Base-by-base conservation (phyloP, 2,113 vertebrate genomes). In the Asarcornis scutulata region DNA sequence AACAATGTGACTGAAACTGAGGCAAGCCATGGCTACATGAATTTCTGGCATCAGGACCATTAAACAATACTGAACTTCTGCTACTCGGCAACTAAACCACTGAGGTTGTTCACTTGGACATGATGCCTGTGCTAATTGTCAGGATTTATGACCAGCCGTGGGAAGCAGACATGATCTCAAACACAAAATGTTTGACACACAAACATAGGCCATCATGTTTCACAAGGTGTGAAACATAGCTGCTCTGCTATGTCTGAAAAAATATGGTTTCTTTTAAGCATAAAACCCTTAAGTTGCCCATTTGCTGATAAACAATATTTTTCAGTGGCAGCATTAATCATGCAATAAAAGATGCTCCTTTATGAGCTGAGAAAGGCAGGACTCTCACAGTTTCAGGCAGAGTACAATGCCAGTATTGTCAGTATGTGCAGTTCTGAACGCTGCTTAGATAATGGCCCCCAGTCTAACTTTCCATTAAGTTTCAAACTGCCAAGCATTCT, bases 61-160 rank as follows among this genome's bases (percentile, higher is more conserved):
- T 71, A 82, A 93, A 88, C 40, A 66, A 80, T n/a, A 55, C 32
- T 88, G 74, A 93, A 89, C n/a, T 88, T 95, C 66, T 88, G 87
- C 89, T 64, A 78, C 18, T 66, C 63, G 53, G 50, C 50, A 88
- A 36, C 44, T 77, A 88, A 91, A 59, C 32, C 52, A 73, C 56
- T 78, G 42, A 13, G 3, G 23, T 18, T 88, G 7, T 23, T 95
- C 64, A n/a, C 11, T 48, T 25, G 11, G 29, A 73, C 52, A 59
- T 22, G 21, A 64, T 22, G 17, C 42, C 52, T 89, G 80, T 81
- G 52, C 48, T 67, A 63, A 86, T 46, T 48, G 6, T 17, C 31
- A 34, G 29, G 59, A 78, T 88, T 86, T 90, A 71, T 38, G 72
- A 56, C 12, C 26, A 48, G 27, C 40, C 10, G 2, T 14, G 52